phyloP scores from a whole-genome alignment of 2,888 invertebrate species.

The Mechanitis mazaeus region DNA sequence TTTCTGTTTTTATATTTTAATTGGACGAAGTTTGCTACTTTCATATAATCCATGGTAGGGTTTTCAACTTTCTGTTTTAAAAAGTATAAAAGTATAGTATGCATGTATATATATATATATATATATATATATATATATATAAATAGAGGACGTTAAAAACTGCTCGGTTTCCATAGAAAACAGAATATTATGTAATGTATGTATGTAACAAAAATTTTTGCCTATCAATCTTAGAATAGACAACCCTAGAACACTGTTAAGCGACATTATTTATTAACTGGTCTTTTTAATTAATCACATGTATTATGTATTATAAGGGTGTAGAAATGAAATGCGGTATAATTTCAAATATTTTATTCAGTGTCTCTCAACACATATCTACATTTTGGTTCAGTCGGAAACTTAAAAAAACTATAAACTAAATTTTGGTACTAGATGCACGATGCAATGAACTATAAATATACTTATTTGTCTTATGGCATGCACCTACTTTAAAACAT shows the following conservation, averaged over 20 bases:
- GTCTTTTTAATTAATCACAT: conserved; percentile 19
- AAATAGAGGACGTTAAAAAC: too few relatives aligned
- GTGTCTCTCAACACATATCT: conserved; percentile 61
- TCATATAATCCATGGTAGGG: conserved; percentile 34
- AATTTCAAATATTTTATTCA: conserved; percentile 47
- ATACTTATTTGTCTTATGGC: conserved; percentile 1
- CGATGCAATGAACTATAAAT: conserved; percentile 22
- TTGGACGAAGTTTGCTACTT: conserved; percentile 45
- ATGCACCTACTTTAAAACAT: conserved; percentile 3
- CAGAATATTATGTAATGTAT: too few relatives aligned
- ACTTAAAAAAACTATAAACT: conserved; percentile 71
- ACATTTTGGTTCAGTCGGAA: conserved; percentile 76
- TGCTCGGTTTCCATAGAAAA: too few relatives aligned
- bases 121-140: too few relatives aligned
- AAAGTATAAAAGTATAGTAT: too few relatives aligned
- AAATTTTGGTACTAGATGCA: conserved; percentile 65
- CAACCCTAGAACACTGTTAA: not conserved
- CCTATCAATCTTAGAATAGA: too few relatives aligned
- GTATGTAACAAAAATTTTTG: too few relatives aligned
- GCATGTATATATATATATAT: too few relatives aligned
- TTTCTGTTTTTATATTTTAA: conserved; percentile 42
- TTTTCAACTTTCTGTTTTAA: not conserved
- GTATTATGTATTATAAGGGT: conserved; percentile 14
- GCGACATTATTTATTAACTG: conserved; percentile 15
- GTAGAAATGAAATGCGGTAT: conserved; percentile 30